Percentiles rank a stretch among this genome's conserved stretches.
These are phyloP conservation scores for Dryococelus australis DNA, from an alignment of 2,888 invertebrate species.

Conservation along the genomic window DNA sequence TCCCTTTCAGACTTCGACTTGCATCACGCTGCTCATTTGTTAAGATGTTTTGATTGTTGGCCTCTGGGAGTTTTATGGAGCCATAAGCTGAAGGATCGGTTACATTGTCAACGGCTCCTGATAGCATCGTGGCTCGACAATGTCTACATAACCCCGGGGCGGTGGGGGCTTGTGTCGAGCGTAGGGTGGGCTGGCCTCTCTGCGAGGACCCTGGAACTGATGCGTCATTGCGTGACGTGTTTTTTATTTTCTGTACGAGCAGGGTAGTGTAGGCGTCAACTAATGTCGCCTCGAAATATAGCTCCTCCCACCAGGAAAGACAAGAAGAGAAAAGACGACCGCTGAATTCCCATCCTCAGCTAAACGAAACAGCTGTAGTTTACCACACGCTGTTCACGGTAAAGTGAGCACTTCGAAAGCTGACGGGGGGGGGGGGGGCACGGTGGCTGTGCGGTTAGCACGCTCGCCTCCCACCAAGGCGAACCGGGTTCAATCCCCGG, in stretches of 20 bases:
- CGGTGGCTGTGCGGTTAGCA: too few species aligned
- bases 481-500: too few species aligned
- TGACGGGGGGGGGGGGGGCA: too few species aligned
- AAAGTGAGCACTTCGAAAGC: too few species aligned
- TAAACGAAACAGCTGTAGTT: too few species aligned
- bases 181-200: background rate
- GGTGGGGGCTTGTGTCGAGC: background rate
- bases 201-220: background rate
- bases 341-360: too few species aligned
- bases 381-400: too few species aligned
- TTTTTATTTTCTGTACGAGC: background rate
- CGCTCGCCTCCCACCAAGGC: too few species aligned
- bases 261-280: too few species aligned
- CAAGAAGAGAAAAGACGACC: too few species aligned
- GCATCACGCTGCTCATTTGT: constrained; percentile 40
- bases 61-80: constrained; percentile 29
- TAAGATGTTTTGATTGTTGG: constrained; percentile 38
- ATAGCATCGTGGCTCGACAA: constrained; percentile 34
- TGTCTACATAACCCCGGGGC: constrained; percentile 30
- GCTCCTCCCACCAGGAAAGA: too few species aligned
- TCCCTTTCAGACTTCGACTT: constrained; percentile 35
- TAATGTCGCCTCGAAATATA: too few species aligned
- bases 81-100: constrained; percentile 31
- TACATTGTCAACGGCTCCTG: constrained; percentile 35
- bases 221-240: background rate